Conservation (phyloP, 2,888 invertebrate species). For the Dasypogon diadema region DNA sequence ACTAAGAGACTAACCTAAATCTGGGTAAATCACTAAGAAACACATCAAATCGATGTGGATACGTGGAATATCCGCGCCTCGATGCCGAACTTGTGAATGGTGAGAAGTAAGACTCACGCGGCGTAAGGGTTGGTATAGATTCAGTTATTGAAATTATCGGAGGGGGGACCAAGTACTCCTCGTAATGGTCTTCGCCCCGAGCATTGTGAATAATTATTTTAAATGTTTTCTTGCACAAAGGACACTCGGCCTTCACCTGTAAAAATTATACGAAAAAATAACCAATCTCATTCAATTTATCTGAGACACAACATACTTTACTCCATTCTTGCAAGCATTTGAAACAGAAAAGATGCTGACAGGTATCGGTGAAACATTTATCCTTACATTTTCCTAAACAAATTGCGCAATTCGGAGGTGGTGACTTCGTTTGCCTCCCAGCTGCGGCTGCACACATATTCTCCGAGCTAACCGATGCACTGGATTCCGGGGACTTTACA, state of each 20-base stretch:
- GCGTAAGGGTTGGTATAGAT: constrained; percentile 1
- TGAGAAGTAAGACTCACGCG: not conserved
- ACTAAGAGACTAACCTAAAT: constrained; percentile 44
- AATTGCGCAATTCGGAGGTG: constrained; percentile 92
- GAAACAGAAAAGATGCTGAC: constrained; percentile 95
- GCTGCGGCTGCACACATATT: constrained; percentile 70
- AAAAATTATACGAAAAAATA: constrained; percentile 60
- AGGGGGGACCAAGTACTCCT: constrained; percentile 78
- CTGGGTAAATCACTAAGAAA: constrained; percentile 53
- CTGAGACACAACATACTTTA: constrained; percentile 72
- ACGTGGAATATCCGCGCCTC: not conserved
- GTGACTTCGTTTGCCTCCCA: constrained; percentile 72
- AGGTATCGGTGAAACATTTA: constrained; percentile 92
- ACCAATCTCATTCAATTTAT: not conserved
- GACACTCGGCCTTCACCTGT: constrained; percentile 92
- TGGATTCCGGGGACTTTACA: constrained; percentile 58
- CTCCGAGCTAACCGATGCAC: constrained; percentile 68
- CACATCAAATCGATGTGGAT: constrained; percentile 52
- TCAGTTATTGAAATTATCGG: constrained; percentile 50
- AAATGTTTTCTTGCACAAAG: constrained; percentile 92
- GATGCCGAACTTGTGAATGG: not conserved
- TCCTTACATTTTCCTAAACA: constrained; percentile 88
- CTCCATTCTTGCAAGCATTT: constrained; percentile 94
- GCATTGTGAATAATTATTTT: constrained; percentile 94
- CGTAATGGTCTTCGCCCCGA: constrained; percentile 86